Evolutionary conservation across 2,113 vertebrate genomes (phyloP), one percentile per base, ranked within the genome.

Genomic region (Callionymus lyra): DNA sequence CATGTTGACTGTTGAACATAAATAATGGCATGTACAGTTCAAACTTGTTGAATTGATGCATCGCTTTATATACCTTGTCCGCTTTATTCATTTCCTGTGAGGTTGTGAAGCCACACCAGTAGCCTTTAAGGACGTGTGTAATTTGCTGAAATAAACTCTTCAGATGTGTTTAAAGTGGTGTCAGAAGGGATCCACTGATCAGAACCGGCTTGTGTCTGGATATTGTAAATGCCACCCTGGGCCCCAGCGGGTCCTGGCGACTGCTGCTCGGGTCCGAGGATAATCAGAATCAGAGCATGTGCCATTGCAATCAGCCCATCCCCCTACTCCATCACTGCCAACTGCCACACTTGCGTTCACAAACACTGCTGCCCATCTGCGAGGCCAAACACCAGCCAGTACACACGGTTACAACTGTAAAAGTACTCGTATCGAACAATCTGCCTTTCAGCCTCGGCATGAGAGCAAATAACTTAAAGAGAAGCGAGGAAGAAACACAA

Each of bases 341-440:
- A 85, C 67, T 74, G 77, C 76, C 74, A 75, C 70, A 75, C 76
- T 76, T 72, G 72, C 77, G 77, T 76, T 80, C 77, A 79, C 72
- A 77, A 73, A 76, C 76, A 77, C 76, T 77, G 72, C 70, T 73
- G 72, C 78, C 81, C 83, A 82, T 83, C 81, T 81, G 75, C 63
- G 59, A 79, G 76, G 75, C 76, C 70, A 74, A 73, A 69, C 76
- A 72, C 64, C 59, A 57, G 74, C 77, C 63, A 61, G 61, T 52
- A 55, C 73, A 72, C 64, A 27, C 73, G 56, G 53, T 60, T 50
- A 64, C 63, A 66, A 52, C 47, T 47, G 56, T 59, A 34, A 51
- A 41, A 42, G 54, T 44, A 51, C 62, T 75, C 41, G 54, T 8
- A 27, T 27, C 21, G 21, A 27, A 27, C 21, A 27, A 27, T 27